Base-by-base conservation (phyloP, 2,797 vertebrate species). In the Poeciliopsis turneri region DNA sequence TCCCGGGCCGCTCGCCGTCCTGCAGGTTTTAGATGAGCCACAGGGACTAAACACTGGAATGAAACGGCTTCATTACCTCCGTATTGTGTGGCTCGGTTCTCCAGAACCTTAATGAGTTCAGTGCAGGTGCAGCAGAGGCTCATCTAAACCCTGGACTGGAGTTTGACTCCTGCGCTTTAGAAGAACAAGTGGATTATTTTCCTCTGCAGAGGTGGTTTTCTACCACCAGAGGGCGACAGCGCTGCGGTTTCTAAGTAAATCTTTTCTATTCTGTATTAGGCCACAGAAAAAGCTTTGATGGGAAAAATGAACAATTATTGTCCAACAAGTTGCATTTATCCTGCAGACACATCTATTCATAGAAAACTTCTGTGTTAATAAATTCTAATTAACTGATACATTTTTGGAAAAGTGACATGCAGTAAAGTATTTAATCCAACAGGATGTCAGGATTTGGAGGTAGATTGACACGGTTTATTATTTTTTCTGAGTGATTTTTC, bases 241-340 rank as follows among this genome's bases (percentile, higher is more conserved):
- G 1, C 0, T 5, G 23, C 0, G 64, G 5, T 7, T 30, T 55
- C 18, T 72, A 68, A 25, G 23, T 4, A 11, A 10, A 8, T 41
- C 10, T 6, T 25, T 36, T 30, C 45, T 5, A 20, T 41, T 74
- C 25, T 20, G 0, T 20, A 12, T 49, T 6, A 36, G 61, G 33
- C 1, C 16, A 20, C 30, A 36, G 33, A 20, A 64, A 36, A 64
- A 36, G 16, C 16, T 64, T 15, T 30, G 33, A 64, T 64, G 61
- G 33, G 3, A 20, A 64, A 64, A 4, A 64, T 23, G 0, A 13
- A 59, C 8, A 10, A 5, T 13, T 28, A n/a, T 12, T n/a, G 53
- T 55, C 11, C 16, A 36, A 20, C 5, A 4, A 18, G 61, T 36
- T 64, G 61, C 33, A 33, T 64, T 64, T 20, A 15, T 33, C 30